Base-by-base conservation (phyloP, 2,113 vertebrate genomes). In the Caranx ignobilis region DNA sequence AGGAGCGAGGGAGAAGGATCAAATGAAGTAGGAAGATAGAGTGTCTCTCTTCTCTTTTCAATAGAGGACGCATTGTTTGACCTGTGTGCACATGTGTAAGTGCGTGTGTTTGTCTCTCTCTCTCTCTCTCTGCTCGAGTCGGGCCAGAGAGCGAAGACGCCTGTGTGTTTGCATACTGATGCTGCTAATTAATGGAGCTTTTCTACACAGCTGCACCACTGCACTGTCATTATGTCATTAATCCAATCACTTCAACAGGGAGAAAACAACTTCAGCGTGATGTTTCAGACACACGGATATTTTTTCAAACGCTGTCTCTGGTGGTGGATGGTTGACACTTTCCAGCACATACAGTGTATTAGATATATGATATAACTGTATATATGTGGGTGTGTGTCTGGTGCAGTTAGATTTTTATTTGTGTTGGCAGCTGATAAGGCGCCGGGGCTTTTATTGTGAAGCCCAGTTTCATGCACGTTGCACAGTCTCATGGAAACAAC, bases 21-120 rank as follows among this genome's bases (percentile, higher is more conserved):
- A 92, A 92, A 92, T 93, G 91, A 91, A 94, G 91, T 89, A 82
- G 84, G 84, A 91, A 93, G 87, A 94, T 93, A 91, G 90, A 93
- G 88, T 91, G 90, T 93, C 88, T 91, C 90, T 86, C 79, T 92
- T 89, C 77, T 92, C 87, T 55, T 68, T 88, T 82, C 89, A 87
- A 95, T 94, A 94, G 90, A 94, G 94, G 83, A 89, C 75, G 68
- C 93, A 94, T 95, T 95, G 93, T 95, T 89, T 88, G 83, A 70
- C 69, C 82, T 65, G 87, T 71, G 84, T 18, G 62, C 83, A 75
- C 87, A 74, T 86, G 84, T 83, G 75, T 86, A 79, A 81, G 88
- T 77, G 82, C 37, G 47, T 81, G 71, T 79, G 85, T 89, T 72
- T 81, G 77, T 84, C 26, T 26, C 26, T 75, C 69, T 79, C 74